A percentile compares a stretch with the other conserved stretches of the same genome.
These are phyloP conservation scores for Scalopus aquaticus DNA, from an alignment of 2,113 vertebrate genomes.

Conservation along the genomic window DNA sequence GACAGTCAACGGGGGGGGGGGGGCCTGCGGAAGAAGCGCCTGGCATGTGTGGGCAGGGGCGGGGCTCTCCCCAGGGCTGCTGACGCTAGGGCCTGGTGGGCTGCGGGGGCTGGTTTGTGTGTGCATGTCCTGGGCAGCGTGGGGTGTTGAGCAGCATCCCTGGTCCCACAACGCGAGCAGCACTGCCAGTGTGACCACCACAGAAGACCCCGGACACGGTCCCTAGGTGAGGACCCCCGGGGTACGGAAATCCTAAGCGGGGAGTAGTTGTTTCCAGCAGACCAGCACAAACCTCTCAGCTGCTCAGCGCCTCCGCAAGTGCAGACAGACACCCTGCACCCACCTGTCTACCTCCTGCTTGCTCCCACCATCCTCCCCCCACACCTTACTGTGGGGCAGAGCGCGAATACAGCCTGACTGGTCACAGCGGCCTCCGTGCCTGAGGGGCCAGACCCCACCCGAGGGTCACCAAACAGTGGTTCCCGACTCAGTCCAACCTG, in stretches of 20 bases:
- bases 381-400: background rate
- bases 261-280: background rate
- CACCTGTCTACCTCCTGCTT: rapidly evolving
- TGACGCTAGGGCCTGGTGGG: rapidly evolving
- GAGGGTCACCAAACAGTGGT: background rate
- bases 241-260: background rate
- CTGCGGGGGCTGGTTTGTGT: too few relatives aligned
- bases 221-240: rapidly evolving
- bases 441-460: background rate
- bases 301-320: background rate
- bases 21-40: background rate
- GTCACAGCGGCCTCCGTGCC: background rate
- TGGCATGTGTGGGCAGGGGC: background rate
- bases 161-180: background rate
- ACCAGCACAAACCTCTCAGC: background rate
- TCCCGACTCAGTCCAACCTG: background rate
- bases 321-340: background rate
- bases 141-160: background rate
- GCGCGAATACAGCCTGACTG: background rate
- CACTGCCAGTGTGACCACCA: background rate
- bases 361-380: background rate
- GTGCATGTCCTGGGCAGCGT: background rate
- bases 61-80: background rate
- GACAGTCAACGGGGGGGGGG: background rate
- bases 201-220: rapidly evolving